Base-by-base conservation (phyloP, 2,888 invertebrate genomes). In the Chrysopilus asiliformis region DNA sequence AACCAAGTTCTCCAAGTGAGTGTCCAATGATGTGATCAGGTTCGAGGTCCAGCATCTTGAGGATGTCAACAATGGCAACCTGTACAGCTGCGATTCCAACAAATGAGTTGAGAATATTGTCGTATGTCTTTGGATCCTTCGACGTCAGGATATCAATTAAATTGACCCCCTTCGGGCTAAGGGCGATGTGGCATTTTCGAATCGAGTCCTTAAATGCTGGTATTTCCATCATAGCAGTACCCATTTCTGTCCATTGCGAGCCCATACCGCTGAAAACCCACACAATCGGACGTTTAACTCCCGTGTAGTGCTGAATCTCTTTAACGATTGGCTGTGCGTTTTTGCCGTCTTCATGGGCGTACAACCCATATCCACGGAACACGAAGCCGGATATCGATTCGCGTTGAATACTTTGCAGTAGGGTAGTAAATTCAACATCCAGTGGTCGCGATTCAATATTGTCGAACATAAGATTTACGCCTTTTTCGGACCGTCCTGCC, bases 181-280 rank as follows among this genome's bases (percentile, higher is more conserved):
- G 58, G 2, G 68, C 60, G 38, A 62, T 59, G 45, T 73, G 72
- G 34, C 74, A 74, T 40, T 62, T 36, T 43, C 75, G 61, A 44
- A 90, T 76, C 12, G 85, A 76, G 31, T 74, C 67, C 22, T 73
- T 70, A 56, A 90, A 89, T 3, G 72, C 60, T 1, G 82, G 79
- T 18, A 90, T 67, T 46, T 68, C 64, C 74, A 89, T 74, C 31
- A 90, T 69, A 25, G 76, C 69, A 8, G 69, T 64, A 4, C 81
- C 90, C 85, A 91, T 87, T 44, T 79, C 79, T 9, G 75, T 64
- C 87, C 89, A 90, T 53, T 89, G 86, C 0, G 83, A 79, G 2
- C 87, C 86, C 85, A 93, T 84, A 20, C 90, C 90, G 35, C 90
- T 84, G 65, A 87, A 93, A 27, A 90, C 76, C 63, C 82, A 90